These are phyloP conservation scores for Saguinus midas DNA, from an alignment of 2,113 vertebrate genomes.

Conservation along the genomic window DNA sequence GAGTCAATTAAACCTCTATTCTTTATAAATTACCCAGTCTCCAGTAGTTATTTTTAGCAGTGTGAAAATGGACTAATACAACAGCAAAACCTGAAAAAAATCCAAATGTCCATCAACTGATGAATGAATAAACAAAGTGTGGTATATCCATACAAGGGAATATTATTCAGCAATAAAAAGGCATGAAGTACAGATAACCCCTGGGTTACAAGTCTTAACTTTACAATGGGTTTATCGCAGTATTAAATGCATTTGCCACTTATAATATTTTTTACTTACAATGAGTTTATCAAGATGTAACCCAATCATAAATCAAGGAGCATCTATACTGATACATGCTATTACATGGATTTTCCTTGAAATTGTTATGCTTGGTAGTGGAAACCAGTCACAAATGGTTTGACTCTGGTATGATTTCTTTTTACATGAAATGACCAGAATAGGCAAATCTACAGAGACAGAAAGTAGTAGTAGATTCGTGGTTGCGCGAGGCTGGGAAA, in stretches of 20 bases:
- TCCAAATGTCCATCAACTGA: background rate
- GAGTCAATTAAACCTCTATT: too few relatives aligned
- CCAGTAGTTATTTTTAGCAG: too few relatives aligned
- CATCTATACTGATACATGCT: background rate
- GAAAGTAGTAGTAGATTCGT: background rate
- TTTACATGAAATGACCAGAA: background rate
- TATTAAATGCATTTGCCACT: background rate
- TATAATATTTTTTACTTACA: background rate
- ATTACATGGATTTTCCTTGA: background rate
- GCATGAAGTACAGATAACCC: background rate
- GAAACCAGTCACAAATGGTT: background rate
- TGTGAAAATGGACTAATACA: too few relatives aligned
- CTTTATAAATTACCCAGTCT: too few relatives aligned
- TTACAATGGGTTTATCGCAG: background rate
- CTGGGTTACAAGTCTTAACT: background rate
- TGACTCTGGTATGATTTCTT: background rate
- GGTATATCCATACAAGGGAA: background rate
- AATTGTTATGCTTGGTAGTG: background rate
- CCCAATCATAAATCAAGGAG: background rate
- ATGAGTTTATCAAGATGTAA: background rate
- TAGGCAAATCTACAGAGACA: background rate
- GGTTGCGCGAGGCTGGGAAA: background rate
- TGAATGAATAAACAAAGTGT: background rate
- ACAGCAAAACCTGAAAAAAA: conserved; percentile 3
- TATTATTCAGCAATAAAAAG: background rate